Base-by-base conservation (phyloP, 2,888 invertebrate species). In the Tipula lateralis region DNA sequence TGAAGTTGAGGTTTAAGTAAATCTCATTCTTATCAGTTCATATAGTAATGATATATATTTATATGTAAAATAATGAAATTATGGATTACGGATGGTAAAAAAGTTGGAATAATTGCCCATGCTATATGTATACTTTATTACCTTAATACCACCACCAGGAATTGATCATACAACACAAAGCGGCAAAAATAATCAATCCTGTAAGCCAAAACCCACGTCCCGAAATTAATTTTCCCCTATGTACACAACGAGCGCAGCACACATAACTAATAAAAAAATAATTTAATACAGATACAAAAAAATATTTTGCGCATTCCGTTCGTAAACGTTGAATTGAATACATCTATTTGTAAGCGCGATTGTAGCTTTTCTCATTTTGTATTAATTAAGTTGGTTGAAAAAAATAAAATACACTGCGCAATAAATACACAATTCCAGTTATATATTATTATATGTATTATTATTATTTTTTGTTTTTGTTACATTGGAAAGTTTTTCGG, bases 361-460 rank as follows among this genome's bases (percentile, higher is more conserved):
- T 66, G 66, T 9, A 24, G 24, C 24, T 19, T 66, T 36, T 34
- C 9, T 34, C n/a, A n/a, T 39, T 39, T 39, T 66, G 19, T 66
- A 24, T 66, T 24, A 66, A 66, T 24, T 66, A 66, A 66, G 19
- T 50, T 16, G 19, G 66, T 50, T 50, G 66, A 13, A 66, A 19
- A 66, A 50, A 50, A 50, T 50, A 50, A 16, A 24, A 66, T 66
- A 66, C 24, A 66, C 66, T 66, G 66, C 66, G 66, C 66, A 66
- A 66, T 66, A 66, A 66, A 66, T 9, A 66, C 66, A 66, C 66
- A 66, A 66, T 24, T 66, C 66, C 66, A 66, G 66, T 66, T 66
- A 66, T 66, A 66, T 7, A 66, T 24, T 24, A 24, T 16, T 44
- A n/a, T n/a, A n/a, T n/a, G n/a, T n/a, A 50, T 16, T 50, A 50